Base-by-base conservation (phyloP, 2,888 invertebrate genomes). In the Cylloceria caligata region DNA sequence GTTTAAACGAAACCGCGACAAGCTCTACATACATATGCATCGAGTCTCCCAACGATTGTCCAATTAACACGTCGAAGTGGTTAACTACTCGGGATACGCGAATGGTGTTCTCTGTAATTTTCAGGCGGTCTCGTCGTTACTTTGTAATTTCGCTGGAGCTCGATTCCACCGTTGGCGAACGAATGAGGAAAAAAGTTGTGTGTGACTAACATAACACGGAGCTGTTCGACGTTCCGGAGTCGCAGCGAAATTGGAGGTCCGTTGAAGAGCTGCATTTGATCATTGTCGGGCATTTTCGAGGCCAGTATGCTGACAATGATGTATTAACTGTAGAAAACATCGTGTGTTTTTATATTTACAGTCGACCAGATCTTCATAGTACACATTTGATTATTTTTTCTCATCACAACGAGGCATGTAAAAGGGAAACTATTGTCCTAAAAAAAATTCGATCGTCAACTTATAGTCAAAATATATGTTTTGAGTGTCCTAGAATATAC, bases 31-130 rank as follows among this genome's bases (percentile, higher is more conserved):
- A 45, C n/a, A 21, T 16, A n/a, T 60, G 34, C 67, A 16, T 34
- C 62, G 55, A 55, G 62, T 72, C 52, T 55, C 52, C 52, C 57
- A 84, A 74, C 86, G 84, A 84, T 88, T 86, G 85, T 74, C 80
- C 81, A 86, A 88, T 87, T 87, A 84, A 80, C 81, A 71, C 69
- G 80, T 83, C 79, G 84, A 84, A 80, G 79, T 83, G 76, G 83
- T 74, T 83, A 86, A 87, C 80, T 83, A 76, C 68, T 80, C 67
- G 52, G 52, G 57, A 27, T 55, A 52, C 67, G 36, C 74, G 62
- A 60, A 60, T 16, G 42, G 45, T 42, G 64, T 45, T 30, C 83
- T 76, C 80, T 83, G 76, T 83, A 79, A 80, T 83, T 83, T 83
- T 73, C 82, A 39, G 69, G 47, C 52, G 57, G 69, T 72, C 42